phyloP scores from a whole-genome alignment of 2,888 invertebrate genomes.

The Nipponacmea schrenckii region DNA sequence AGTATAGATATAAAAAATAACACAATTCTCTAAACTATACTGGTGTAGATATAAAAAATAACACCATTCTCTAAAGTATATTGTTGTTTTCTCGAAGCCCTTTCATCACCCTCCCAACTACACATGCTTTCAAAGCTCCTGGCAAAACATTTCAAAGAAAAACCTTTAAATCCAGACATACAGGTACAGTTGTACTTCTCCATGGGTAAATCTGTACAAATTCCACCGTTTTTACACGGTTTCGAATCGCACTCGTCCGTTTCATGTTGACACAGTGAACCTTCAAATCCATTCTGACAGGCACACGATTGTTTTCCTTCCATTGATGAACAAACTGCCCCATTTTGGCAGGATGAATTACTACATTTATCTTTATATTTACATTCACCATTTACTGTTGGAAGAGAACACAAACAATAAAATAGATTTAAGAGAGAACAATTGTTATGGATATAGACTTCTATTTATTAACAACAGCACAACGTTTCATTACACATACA shows the following conservation, averaged over 20 bases:
- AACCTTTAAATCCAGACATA: conserved; percentile 9
- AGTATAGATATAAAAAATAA: too few species aligned
- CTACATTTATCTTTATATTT: conserved; percentile 14
- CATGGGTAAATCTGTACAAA: conserved; percentile 11
- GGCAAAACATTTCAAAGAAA: neutral
- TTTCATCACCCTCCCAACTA: neutral
- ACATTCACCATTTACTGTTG: neutral
- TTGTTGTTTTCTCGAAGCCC: too few species aligned
- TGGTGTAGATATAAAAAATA: too few species aligned
- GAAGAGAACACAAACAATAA: too few species aligned
- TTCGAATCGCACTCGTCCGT: conserved; percentile 11
- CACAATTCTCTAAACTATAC: too few species aligned
- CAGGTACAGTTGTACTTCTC: conserved; percentile 9
- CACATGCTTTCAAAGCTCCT: neutral
- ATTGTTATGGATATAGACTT: too few species aligned
- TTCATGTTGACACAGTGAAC: conserved; percentile 18
- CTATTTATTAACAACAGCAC: too few species aligned
- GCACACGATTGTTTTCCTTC: conserved; percentile 15
- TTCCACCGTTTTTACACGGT: conserved; percentile 14
- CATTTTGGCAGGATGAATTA: conserved; percentile 17
- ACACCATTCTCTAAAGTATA: neutral
- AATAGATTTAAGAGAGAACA: too few species aligned
- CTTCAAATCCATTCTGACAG: conserved; percentile 18
- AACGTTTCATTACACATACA: too few species aligned
- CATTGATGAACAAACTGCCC: conserved; percentile 14